A percentile compares a stretch with the other conserved stretches of the same genome.
These are phyloP conservation scores for Strigamia transsilvanica DNA, from an alignment of 2,888 invertebrate genomes.

Conservation along the genomic window DNA sequence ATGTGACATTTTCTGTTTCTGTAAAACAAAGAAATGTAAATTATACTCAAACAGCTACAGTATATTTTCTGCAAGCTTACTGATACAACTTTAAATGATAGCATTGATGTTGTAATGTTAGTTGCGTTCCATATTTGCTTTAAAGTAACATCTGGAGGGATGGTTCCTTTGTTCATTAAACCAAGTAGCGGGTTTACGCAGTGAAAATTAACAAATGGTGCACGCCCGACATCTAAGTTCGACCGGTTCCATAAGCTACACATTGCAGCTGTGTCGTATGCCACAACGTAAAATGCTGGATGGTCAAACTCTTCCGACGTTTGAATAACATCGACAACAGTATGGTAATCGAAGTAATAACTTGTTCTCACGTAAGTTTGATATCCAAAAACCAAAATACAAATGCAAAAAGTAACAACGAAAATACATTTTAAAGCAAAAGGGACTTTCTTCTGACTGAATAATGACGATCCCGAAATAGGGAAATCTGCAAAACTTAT, in stretches of 20 bases:
- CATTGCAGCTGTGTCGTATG: neutral
- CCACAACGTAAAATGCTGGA: neutral
- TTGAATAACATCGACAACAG: conserved; percentile 16
- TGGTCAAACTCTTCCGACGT: conserved; percentile 5
- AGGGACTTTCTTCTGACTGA: neutral
- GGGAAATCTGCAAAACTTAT: neutral
- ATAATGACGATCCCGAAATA: neutral
- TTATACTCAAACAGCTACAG: no score
- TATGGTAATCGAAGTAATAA: conserved; percentile 1
- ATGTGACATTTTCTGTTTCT: neutral
- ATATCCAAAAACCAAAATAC: neutral
- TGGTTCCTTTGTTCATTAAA: neutral
- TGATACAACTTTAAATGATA: neutral
- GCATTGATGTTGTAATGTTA: neutral
- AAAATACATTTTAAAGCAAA: neutral
- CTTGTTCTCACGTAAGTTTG: neutral
- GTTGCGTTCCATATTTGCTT: neutral
- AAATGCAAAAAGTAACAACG: neutral
- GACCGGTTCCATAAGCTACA: neutral
- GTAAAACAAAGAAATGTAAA: no score
- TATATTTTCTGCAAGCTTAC: no score
- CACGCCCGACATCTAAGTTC: neutral
- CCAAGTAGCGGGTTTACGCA: conserved; percentile 11
- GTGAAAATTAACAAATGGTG: neutral
- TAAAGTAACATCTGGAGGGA: neutral